Percentiles rank a stretch among this genome's conserved stretches.
phyloP scores from a whole-genome alignment of 2,888 invertebrate species.

The Ochropacha duplaris region DNA sequence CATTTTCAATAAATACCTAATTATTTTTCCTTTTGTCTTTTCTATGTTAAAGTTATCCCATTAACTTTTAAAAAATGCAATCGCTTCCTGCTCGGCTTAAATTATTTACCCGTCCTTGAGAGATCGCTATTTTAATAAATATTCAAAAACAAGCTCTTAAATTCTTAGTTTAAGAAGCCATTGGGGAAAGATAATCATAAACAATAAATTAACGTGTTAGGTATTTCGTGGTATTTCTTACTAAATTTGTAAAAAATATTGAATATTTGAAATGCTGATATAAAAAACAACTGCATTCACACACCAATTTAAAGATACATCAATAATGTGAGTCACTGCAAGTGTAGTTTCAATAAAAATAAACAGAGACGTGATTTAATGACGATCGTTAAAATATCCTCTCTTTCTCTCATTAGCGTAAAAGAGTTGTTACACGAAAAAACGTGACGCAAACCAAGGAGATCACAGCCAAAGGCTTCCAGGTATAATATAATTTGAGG shows the following conservation, averaged over 20 bases:
- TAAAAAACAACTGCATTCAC: not conserved
- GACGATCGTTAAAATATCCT: conserved; percentile 29
- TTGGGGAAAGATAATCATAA: no score
- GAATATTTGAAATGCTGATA: no score
- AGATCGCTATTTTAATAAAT: not conserved
- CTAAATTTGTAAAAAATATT: no score
- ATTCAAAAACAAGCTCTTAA: not conserved
- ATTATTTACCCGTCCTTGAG: not conserved
- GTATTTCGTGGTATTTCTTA: no score
- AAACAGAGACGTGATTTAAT: conserved; percentile 29
- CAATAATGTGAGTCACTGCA: not conserved
- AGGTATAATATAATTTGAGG: conserved; percentile 4
- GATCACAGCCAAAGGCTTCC: conserved; percentile 19
- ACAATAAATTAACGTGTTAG: no score
- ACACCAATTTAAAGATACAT: not conserved
- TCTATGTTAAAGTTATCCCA: not conserved
- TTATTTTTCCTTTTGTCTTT: no score
- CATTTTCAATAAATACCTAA: no score
- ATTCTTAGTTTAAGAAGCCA: no score
- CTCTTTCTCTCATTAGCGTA: conserved; percentile 39
- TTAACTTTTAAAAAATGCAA: not conserved
- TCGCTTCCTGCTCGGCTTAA: not conserved
- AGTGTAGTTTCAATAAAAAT: not conserved
- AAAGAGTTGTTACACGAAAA: conserved; percentile 26
- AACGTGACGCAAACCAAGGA: conserved; percentile 23